These are phyloP conservation scores for Pangasianodon gigas DNA, from an alignment of 2,113 vertebrate species.

Conservation along the genomic window DNA sequence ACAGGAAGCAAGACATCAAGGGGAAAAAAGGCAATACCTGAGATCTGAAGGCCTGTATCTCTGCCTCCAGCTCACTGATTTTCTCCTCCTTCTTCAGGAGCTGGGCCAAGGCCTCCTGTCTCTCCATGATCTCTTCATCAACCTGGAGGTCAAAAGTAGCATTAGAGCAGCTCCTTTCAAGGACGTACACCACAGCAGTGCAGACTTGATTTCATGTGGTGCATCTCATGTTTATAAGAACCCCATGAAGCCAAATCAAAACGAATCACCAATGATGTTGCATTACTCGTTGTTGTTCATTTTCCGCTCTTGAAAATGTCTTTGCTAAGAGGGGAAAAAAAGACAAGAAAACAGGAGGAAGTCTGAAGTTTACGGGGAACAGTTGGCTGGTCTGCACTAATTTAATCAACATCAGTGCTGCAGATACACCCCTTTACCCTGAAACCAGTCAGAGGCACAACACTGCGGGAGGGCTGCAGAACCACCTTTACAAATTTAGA, in stretches of 20 bases:
- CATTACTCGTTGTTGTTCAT: not conserved
- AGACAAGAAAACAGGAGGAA: not conserved
- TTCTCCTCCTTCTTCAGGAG: conserved; percentile 86
- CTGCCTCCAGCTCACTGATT: conserved; percentile 84
- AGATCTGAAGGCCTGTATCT: conserved; percentile 85
- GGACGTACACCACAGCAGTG: not conserved
- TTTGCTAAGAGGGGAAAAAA: not conserved
- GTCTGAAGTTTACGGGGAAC: not conserved
- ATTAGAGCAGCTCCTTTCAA: conserved; percentile 6
- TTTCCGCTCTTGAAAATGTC: not conserved
- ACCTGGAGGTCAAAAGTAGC: conserved; percentile 72
- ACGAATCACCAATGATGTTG: not conserved
- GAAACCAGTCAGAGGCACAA: not conserved
- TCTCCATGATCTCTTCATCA: conserved; percentile 89
- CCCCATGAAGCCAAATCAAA: not conserved
- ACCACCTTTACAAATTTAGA: not conserved
- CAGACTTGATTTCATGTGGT: not conserved
- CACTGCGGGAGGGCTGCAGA: not conserved
- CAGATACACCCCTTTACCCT: not conserved
- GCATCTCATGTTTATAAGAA: not conserved
- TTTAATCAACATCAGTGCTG: not conserved
- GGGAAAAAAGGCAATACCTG: conserved; percentile 77
- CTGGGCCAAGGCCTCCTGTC: conserved; percentile 88
- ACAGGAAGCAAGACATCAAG: not conserved
- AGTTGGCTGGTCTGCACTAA: not conserved